A percentile compares a stretch with the other conserved stretches of the same genome.
Evolutionary conservation across 1,140 invertebrate species (phyloP).

Genomic region (Musca domestica): DNA sequence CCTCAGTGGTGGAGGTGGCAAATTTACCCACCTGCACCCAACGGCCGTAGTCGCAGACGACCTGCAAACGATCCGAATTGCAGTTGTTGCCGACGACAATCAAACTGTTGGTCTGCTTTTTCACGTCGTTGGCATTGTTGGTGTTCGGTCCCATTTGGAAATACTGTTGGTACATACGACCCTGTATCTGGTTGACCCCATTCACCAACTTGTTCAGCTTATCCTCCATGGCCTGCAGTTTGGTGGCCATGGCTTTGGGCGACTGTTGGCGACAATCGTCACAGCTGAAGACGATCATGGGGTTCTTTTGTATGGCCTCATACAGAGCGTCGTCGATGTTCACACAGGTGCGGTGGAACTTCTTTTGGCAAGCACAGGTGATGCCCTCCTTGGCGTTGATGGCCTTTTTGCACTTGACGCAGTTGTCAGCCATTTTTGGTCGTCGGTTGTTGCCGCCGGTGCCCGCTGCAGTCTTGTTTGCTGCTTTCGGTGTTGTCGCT

Average conservation of each 20-base stretch:
- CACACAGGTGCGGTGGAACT: conserved; percentile 48
- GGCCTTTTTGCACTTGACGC: conserved; percentile 50
- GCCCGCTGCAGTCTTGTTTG: not conserved
- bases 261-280: conserved; percentile 48
- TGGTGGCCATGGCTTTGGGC: conserved; percentile 40
- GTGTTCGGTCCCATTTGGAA: conserved; percentile 46
- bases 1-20: conserved; percentile 49
- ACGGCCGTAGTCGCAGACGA: conserved; percentile 49
- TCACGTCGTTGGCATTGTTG: conserved; percentile 41
- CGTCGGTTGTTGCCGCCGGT: conserved; percentile 9
- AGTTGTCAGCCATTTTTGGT: conserved; percentile 48
- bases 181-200: conserved; percentile 50
- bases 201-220: conserved; percentile 51
- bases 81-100: conserved; percentile 51
- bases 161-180: conserved; percentile 52
- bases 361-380: conserved; percentile 48
- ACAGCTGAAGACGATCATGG: conserved; percentile 49
- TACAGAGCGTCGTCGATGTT: conserved; percentile 48
- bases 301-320: conserved; percentile 50
- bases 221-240: conserved; percentile 49
- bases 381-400: conserved; percentile 47
- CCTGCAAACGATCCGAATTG: conserved; percentile 52
- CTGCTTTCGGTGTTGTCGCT: not conserved
- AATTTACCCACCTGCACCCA: conserved; percentile 53
- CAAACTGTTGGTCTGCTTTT: conserved; percentile 48